These are phyloP conservation scores for Andrena minutula DNA, from an alignment of 2,888 invertebrate genomes.

Conservation along the genomic window DNA sequence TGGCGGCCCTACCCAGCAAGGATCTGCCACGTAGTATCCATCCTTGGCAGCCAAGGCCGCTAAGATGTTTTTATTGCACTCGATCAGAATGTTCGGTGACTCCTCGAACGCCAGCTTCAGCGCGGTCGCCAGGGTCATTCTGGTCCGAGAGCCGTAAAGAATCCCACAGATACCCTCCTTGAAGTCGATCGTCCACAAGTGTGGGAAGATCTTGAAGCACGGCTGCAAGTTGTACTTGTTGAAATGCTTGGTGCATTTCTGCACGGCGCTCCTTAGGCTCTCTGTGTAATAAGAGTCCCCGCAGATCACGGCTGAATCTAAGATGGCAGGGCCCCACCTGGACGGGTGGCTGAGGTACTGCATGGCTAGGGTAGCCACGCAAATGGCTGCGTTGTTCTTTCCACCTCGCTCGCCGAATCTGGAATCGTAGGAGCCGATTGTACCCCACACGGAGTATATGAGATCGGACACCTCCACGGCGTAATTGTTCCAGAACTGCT, in stretches of 20 bases:
- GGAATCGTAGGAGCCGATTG: slow-evolving; percentile 77
- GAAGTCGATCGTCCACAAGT: slow-evolving; percentile 79
- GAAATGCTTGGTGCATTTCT: slow-evolving; percentile 56
- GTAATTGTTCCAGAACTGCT: slow-evolving; percentile 79
- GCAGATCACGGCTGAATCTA: slow-evolving; percentile 81
- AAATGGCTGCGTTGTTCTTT: slow-evolving; percentile 80
- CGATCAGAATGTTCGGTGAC: slow-evolving; percentile 74
- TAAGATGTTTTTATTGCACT: slow-evolving; percentile 77
- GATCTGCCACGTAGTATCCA: slow-evolving; percentile 79
- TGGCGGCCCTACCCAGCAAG: slow-evolving; percentile 81
- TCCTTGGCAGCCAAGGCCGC: slow-evolving; percentile 72
- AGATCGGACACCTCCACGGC: slow-evolving; percentile 78
- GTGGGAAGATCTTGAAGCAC: slow-evolving; percentile 77
- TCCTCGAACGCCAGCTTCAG: slow-evolving; percentile 69
- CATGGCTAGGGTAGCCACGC: slow-evolving; percentile 77
- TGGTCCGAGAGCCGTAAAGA: slow-evolving; percentile 72
- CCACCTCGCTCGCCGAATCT: slow-evolving; percentile 78
- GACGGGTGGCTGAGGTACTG: slow-evolving; percentile 79
- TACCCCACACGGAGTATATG: slow-evolving; percentile 82
- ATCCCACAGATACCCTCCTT: slow-evolving; percentile 73
- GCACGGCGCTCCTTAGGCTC: slow-evolving; percentile 70
- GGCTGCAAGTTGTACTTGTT: slow-evolving; percentile 78
- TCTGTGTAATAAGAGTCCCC: slow-evolving; percentile 80
- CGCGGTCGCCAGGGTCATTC: slow-evolving; percentile 66
- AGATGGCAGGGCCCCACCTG: slow-evolving; percentile 79